These are phyloP conservation scores for Leucophenga varia DNA, from an alignment of 1,140 invertebrate genomes.

Conservation along the genomic window DNA sequence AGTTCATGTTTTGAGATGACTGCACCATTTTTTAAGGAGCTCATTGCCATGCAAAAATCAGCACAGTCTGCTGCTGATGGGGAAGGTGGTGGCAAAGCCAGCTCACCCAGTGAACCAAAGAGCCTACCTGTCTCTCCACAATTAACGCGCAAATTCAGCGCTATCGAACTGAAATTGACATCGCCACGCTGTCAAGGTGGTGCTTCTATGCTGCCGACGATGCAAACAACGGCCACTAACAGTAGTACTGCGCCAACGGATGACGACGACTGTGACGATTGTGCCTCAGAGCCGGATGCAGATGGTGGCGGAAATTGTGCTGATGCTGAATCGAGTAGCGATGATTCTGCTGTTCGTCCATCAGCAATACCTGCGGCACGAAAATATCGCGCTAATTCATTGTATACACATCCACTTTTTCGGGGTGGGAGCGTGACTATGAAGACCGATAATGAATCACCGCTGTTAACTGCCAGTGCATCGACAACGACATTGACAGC, in stretches of 20 bases:
- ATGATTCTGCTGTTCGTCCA: slow-evolving; percentile 42
- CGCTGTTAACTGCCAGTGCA: slow-evolving; percentile 23
- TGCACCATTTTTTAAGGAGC: slow-evolving; percentile 60
- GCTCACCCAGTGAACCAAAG: slow-evolving; percentile 51
- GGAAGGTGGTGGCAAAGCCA: neutral
- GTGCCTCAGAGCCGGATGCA: slow-evolving; percentile 37
- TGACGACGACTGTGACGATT: slow-evolving; percentile 44
- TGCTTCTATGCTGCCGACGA: slow-evolving; percentile 8
- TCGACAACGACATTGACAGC: slow-evolving; percentile 25
- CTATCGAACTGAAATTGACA: slow-evolving; percentile 38
- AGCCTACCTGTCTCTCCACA: slow-evolving; percentile 59
- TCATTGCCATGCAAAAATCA: slow-evolving; percentile 36
- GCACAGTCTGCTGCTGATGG: neutral
- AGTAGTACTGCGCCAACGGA: slow-evolving; percentile 7
- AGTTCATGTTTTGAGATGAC: slow-evolving; percentile 76
- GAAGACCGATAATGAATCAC: slow-evolving; percentile 24
- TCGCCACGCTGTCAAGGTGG: slow-evolving; percentile 26
- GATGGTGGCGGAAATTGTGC: slow-evolving; percentile 49
- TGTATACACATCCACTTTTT: slow-evolving; percentile 39
- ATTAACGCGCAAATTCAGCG: slow-evolving; percentile 44
- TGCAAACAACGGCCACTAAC: neutral
- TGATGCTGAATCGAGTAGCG: slow-evolving; percentile 50
- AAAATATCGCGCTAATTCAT: slow-evolving; percentile 49
- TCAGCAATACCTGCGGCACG: slow-evolving; percentile 30
- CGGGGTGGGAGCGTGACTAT: slow-evolving; percentile 24